Evolutionary conservation across 2,797 vertebrate species (phyloP), one percentile per base, ranked within the genome.

Genomic region (Sebastes ruberrimus): DNA sequence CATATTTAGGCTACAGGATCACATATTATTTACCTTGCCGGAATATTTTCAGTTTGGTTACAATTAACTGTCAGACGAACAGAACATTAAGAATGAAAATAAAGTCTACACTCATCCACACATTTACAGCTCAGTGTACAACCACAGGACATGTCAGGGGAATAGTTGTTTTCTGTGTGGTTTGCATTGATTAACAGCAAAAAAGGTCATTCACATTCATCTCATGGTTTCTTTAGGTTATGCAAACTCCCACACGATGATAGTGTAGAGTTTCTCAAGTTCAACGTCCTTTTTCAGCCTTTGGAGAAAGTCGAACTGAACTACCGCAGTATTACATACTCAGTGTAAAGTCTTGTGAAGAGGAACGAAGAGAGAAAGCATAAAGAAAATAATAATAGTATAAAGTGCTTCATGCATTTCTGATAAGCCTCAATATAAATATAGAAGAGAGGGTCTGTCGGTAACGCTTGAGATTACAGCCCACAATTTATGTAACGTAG

Each of bases 1-100:
- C 81, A 83, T 91, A 84, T 76, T 84, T 78, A 78, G 63, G 65
- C 61, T 82, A 90, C 74, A 83, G 72, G 62, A 35, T 82, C 59
- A 62, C 83, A 81, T 74, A 70, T 57, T 30, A 42, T 65, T 87
- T 38, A 63, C 33, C 75, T 78, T 72, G 0, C 68, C 71, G 60
- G 80, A 80, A 66, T 78, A 68, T 85, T 82, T 85, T 81, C 42
- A 65, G 53, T 80, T 81, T 75, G 70, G 18, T 74, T 76, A 92
- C 60, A 87, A 69, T 82, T 4, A 83, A 46, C 49, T 52, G 16
- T 77, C 22, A 85, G 73, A 91, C 74, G 68, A 79, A 91, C 62
- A 78, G 9, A 88, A 79, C 66, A 80, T 71, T 63, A 38, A 76
- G 62, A 88, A 73, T 7, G 28, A 49, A 84, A 64, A 66, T 42